Percentiles rank a stretch among this genome's conserved stretches.
Evolutionary conservation across 2,888 invertebrate genomes (phyloP).

Genomic region (Agrotis ipsilon): DNA sequence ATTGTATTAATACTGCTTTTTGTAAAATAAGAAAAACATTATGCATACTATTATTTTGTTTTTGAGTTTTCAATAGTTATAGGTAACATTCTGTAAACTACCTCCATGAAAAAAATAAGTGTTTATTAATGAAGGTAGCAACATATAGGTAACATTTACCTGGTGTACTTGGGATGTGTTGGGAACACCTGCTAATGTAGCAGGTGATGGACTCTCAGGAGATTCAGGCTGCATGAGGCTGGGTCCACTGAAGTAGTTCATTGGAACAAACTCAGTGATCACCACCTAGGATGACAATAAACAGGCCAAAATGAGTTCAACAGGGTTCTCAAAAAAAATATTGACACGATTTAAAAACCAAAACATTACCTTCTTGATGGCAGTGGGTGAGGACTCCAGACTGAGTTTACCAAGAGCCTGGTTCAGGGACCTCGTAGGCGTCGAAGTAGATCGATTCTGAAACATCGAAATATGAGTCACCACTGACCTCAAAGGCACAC

Average conservation of each 20-base stretch:
- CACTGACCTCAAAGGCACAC: conserved; percentile 19
- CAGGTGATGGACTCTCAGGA: conserved; percentile 80
- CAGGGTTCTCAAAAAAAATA: not conserved
- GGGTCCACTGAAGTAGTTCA: conserved; percentile 79
- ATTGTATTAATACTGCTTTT: too few species aligned
- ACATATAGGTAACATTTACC: conserved; percentile 74
- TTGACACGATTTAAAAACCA: not conserved
- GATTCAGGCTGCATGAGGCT: conserved; percentile 78
- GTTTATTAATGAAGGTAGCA: not conserved
- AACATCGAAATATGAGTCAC: conserved; percentile 61
- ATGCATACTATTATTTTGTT: too few species aligned
- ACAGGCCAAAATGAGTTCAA: conserved; percentile 20
- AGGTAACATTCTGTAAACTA: not conserved
- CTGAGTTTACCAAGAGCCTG: conserved; percentile 81
- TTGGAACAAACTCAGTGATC: conserved; percentile 84
- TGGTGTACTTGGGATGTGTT: conserved; percentile 84
- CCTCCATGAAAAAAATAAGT: not conserved
- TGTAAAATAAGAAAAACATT: too few species aligned
- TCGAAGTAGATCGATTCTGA: conserved; percentile 82
- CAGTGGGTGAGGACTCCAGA: conserved; percentile 81
- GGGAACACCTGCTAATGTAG: conserved; percentile 69
- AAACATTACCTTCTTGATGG: conserved; percentile 77
- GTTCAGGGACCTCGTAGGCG: conserved; percentile 78
- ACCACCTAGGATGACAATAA: conserved; percentile 71
- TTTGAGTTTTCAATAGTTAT: not conserved